A percentile compares a stretch with the other conserved stretches of the same genome.
Conservation (phyloP, 2,888 invertebrate genomes). For the Caenorhabditis parvicauda region DNA sequence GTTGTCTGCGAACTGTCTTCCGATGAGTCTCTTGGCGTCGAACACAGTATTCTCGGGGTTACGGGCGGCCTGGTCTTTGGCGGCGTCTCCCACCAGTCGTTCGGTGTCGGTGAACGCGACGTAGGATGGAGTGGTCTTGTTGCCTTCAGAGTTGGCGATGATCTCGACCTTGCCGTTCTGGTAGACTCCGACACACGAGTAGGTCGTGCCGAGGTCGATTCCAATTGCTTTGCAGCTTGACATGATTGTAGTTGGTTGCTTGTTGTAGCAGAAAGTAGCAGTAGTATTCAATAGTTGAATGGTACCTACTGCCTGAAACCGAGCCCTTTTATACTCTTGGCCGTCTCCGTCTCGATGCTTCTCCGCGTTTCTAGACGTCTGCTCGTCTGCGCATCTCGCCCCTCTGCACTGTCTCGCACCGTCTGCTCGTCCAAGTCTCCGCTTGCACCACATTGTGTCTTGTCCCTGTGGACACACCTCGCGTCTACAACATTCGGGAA, state of each 20-base stretch:
- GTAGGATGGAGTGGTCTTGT: slow-evolving; percentile 74
- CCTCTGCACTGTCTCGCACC: neutral
- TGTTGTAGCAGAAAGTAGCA: too few relatives aligned
- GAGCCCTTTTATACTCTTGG: slow-evolving; percentile 21
- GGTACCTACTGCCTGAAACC: slow-evolving; percentile 1
- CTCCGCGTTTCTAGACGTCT: slow-evolving; percentile 3
- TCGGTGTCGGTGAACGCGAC: slow-evolving; percentile 67
- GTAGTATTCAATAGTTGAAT: slow-evolving; percentile 14
- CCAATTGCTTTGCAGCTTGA: slow-evolving; percentile 2
- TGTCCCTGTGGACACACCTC: too few relatives aligned
- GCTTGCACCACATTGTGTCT: too few relatives aligned
- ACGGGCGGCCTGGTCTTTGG: slow-evolving; percentile 67
- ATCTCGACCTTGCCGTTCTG: slow-evolving; percentile 63
- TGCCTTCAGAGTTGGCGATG: slow-evolving; percentile 69
- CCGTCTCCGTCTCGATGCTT: slow-evolving; percentile 17
- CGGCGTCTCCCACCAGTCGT: slow-evolving; percentile 66
- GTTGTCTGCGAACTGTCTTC: slow-evolving; percentile 65
- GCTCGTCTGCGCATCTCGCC: neutral
- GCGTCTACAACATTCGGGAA: too few relatives aligned
- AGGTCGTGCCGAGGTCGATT: slow-evolving; percentile 35
- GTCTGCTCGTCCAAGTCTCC: neutral
- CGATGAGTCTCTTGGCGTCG: slow-evolving; percentile 65
- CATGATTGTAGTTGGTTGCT: too few relatives aligned
- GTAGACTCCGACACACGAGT: slow-evolving; percentile 25
- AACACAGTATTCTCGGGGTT: slow-evolving; percentile 63